Conservation (phyloP, 2,888 invertebrate genomes). For the Teinopalpus imperialis region DNA sequence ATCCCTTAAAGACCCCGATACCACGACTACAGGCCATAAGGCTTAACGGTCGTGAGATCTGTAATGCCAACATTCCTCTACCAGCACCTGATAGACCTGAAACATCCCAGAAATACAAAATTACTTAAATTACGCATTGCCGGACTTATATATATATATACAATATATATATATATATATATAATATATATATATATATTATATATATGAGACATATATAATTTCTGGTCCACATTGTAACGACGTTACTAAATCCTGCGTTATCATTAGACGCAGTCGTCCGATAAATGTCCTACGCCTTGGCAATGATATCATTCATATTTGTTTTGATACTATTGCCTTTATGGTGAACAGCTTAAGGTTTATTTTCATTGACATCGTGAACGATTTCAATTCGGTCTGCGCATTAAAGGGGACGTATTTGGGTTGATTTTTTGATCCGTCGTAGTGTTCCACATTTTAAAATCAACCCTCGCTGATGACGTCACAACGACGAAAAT, state of each 20-base stretch:
- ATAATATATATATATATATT: no score
- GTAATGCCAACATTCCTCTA: conserved; percentile 70
- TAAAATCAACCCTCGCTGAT: conserved; percentile 39
- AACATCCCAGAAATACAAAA: not conserved
- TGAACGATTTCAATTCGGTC: conserved; percentile 33
- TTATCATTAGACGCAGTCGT: conserved; percentile 57
- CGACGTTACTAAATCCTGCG: conserved; percentile 55
- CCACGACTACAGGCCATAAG: conserved; percentile 76
- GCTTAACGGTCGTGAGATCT: conserved; percentile 83
- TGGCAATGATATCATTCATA: conserved; percentile 40
- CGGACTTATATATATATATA: no score
- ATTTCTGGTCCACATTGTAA: no score
- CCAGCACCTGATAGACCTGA: conserved; percentile 41
- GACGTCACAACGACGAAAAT: conserved; percentile 17
- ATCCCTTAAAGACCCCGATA: conserved; percentile 58
- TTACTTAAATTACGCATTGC: no score
- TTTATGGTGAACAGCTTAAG: conserved; percentile 37
- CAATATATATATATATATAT: no score
- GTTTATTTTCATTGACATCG: conserved; percentile 31
- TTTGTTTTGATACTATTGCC: conserved; percentile 32
- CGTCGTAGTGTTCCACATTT: conserved; percentile 35
- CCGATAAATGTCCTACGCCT: conserved; percentile 52
- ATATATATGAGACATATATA: no score
- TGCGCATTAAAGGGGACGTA: conserved; percentile 48
- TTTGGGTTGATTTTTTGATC: conserved; percentile 53